These are phyloP conservation scores for Andrena flavipes DNA, from an alignment of 2,888 invertebrate genomes.

Conservation along the genomic window DNA sequence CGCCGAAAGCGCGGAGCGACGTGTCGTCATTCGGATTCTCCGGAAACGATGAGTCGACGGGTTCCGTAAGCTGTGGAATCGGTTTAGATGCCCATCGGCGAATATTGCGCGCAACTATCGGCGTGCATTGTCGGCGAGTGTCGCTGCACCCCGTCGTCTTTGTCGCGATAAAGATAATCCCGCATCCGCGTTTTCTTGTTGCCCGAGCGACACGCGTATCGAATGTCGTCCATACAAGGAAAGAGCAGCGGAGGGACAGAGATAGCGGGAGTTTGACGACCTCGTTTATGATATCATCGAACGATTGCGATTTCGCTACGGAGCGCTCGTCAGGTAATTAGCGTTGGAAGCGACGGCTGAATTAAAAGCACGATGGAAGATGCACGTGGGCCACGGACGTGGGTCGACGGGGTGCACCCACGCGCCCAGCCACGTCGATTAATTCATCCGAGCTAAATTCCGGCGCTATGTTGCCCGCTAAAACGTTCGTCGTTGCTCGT, in stretches of 20 bases:
- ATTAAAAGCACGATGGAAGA: slow-evolving; percentile 63
- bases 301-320: slow-evolving; percentile 59
- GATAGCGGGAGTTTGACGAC: slow-evolving; percentile 43
- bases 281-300: slow-evolving; percentile 60
- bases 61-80: slow-evolving; percentile 51
- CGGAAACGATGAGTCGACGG: slow-evolving; percentile 59
- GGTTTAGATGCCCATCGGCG: slow-evolving; percentile 42
- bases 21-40: slow-evolving; percentile 47
- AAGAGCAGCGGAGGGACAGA: background rate
- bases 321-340: slow-evolving; percentile 65
- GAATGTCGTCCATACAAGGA: background rate
- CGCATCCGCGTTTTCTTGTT: slow-evolving; percentile 12
- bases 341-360: slow-evolving; percentile 59
- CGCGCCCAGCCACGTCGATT: slow-evolving; percentile 55
- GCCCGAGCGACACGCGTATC: slow-evolving; percentile 7
- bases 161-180: slow-evolving; percentile 50
- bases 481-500: slow-evolving; percentile 23
- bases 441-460: slow-evolving; percentile 62
- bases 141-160: slow-evolving; percentile 24
- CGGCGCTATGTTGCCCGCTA: slow-evolving; percentile 52
- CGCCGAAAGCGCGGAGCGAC: slow-evolving; percentile 46
- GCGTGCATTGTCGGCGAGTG: background rate
- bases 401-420: slow-evolving; percentile 64
- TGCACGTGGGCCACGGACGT: slow-evolving; percentile 76
- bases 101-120: slow-evolving; percentile 47